phyloP scores from a whole-genome alignment of 2,888 invertebrate species.

The Barypeithes pellucidus region DNA sequence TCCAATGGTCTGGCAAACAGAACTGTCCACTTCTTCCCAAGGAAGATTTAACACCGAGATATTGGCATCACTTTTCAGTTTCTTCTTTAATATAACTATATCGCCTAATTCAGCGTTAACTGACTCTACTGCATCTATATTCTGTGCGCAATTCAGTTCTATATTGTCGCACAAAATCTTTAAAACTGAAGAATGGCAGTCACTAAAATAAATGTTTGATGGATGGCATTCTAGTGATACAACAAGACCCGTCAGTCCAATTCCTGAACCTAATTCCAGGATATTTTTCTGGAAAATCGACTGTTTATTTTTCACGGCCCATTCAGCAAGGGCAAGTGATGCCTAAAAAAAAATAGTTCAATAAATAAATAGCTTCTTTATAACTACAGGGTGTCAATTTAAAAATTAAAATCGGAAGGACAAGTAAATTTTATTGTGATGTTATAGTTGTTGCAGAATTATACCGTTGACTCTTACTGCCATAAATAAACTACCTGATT shows the following conservation, averaged over 20 bases:
- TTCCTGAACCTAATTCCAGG: slow-evolving; percentile 85
- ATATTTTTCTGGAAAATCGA: slow-evolving; percentile 74
- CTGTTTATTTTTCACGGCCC: slow-evolving; percentile 75
- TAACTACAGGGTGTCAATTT: too few relatives aligned
- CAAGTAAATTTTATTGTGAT: too few relatives aligned
- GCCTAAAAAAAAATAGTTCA: slow-evolving; percentile 73
- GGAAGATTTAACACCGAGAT: slow-evolving; percentile 67
- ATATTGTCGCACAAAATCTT: slow-evolving; percentile 78
- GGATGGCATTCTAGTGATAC: slow-evolving; percentile 74
- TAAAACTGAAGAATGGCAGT: slow-evolving; percentile 81
- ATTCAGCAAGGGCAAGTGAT: slow-evolving; percentile 80
- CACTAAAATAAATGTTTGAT: slow-evolving; percentile 76
- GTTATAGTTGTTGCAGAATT: too few relatives aligned
- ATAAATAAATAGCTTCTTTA: too few relatives aligned
- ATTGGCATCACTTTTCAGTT: slow-evolving; percentile 3
- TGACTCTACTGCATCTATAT: not conserved
- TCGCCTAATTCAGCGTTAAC: not conserved
- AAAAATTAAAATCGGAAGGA: too few relatives aligned
- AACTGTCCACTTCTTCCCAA: slow-evolving; percentile 72
- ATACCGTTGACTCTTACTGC: too few relatives aligned
- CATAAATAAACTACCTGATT: too few relatives aligned
- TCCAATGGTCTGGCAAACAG: slow-evolving; percentile 61
- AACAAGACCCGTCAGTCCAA: slow-evolving; percentile 82
- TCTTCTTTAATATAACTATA: not conserved
- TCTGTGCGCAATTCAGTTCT: slow-evolving; percentile 73